Percentiles rank a stretch among this genome's conserved stretches.
phyloP scores from a whole-genome alignment of 2,888 invertebrate species.

The Agrilus cyanescens region DNA sequence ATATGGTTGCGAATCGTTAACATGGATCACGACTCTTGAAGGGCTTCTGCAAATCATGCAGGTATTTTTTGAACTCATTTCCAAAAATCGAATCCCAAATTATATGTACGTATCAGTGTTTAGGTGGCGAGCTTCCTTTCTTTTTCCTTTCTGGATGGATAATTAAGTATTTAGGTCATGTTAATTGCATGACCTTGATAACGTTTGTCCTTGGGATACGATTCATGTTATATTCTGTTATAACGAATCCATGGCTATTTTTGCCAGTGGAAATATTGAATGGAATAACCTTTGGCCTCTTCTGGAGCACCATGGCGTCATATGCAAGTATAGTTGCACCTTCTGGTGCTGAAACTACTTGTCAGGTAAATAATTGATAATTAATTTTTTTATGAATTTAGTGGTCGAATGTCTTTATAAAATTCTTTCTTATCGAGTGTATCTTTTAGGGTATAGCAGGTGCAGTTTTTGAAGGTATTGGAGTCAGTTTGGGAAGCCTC shows the following conservation, averaged over 20 bases:
- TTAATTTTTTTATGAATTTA: background rate
- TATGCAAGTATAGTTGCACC: constrained; percentile 68
- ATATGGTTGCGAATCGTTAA: constrained; percentile 30
- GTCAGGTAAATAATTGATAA: background rate
- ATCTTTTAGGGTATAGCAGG: background rate
- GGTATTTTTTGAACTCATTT: background rate
- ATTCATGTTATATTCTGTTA: constrained; percentile 62
- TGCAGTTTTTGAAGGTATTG: constrained; percentile 40
- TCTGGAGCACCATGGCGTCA: constrained; percentile 70
- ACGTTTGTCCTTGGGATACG: constrained; percentile 63
- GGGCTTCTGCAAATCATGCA: constrained; percentile 29
- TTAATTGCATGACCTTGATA: constrained; percentile 65
- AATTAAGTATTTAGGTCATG: constrained; percentile 60
- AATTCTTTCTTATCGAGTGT: background rate
- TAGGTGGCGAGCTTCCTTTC: constrained; percentile 69
- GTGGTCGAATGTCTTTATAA: too few species aligned
- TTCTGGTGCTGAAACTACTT: constrained; percentile 63
- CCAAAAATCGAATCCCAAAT: too few species aligned
- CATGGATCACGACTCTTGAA: constrained; percentile 37
- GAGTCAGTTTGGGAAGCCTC: constrained; percentile 68
- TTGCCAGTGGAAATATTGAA: constrained; percentile 70
- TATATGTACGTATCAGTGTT: constrained; percentile 54
- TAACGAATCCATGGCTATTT: constrained; percentile 65
- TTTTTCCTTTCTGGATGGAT: constrained; percentile 64
- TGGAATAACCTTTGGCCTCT: constrained; percentile 71